A percentile compares a stretch with the other conserved stretches of the same genome.
Evolutionary conservation across 2,113 vertebrate genomes (phyloP).

Genomic region (Pyrgilauda ruficollis): DNA sequence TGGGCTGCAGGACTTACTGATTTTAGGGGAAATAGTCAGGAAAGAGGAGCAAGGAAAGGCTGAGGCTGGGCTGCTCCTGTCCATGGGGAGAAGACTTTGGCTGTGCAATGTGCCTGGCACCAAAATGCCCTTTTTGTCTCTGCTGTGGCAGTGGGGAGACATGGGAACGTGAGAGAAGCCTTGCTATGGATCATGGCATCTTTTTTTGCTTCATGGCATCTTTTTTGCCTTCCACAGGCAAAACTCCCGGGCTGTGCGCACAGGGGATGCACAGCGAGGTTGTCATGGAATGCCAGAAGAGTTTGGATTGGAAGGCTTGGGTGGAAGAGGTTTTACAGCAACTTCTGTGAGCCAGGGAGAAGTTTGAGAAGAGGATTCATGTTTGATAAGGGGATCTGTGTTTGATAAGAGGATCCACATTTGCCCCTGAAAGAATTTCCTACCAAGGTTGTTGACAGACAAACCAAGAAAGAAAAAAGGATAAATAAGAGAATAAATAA

Average conservation of each 20-base stretch:
- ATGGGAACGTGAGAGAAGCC: neutral
- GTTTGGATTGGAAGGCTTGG: neutral
- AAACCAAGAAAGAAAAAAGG: neutral
- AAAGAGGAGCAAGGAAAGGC: neutral
- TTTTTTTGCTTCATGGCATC: neutral
- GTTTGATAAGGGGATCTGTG: neutral
- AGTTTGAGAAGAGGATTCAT: neutral
- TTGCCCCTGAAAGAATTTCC: neutral
- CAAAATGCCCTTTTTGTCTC: fast-evolving
- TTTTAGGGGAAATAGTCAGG: neutral
- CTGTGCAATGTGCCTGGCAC: fast-evolving
- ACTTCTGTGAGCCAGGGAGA: neutral
- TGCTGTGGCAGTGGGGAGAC: neutral
- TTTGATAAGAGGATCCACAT: neutral
- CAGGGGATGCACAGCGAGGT: fast-evolving
- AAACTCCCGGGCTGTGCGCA: fast-evolving
- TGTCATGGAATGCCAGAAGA: fast-evolving
- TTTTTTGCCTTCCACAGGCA: neutral
- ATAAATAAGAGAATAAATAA: neutral
- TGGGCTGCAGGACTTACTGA: fast-evolving
- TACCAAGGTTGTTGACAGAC: neutral
- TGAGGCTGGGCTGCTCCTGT: neutral
- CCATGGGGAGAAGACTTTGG: fast-evolving
- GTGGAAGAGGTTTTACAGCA: neutral
- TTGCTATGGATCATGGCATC: neutral